phyloP scores from a whole-genome alignment of 2,888 invertebrate genomes.

The Pseudococcus viburni region DNA sequence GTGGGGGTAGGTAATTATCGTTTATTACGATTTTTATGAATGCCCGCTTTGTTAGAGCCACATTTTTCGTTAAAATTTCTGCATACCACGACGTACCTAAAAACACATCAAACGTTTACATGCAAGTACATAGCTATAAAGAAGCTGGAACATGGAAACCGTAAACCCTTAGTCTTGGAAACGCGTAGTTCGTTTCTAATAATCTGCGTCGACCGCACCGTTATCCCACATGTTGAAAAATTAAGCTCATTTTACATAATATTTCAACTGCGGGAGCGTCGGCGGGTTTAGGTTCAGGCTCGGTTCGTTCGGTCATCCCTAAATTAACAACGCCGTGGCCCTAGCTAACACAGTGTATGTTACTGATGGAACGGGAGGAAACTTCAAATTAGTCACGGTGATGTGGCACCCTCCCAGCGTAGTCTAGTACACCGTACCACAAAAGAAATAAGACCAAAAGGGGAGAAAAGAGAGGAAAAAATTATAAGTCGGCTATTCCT shows the following conservation, averaged over 20 bases:
- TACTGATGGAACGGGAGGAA: slow-evolving; percentile 53
- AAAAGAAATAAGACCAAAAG: not conserved
- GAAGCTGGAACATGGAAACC: not conserved
- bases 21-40: slow-evolving; percentile 26
- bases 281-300: not conserved
- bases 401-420: slow-evolving; percentile 51
- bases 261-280: not conserved
- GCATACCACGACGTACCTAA: not conserved
- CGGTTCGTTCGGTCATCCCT: not conserved
- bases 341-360: not conserved
- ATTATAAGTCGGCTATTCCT: slow-evolving; percentile 41
- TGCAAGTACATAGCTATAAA: not conserved
- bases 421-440: not conserved
- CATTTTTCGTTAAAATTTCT: not conserved
- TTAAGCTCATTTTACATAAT: slow-evolving; percentile 41
- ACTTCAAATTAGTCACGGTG: slow-evolving; percentile 65
- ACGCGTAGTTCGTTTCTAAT: not conserved
- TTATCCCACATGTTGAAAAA: slow-evolving; percentile 45
- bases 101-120: too few species aligned
- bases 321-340: not conserved
- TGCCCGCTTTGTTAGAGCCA: not conserved
- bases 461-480: slow-evolving; percentile 46
- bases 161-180: not conserved
- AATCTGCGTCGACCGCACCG: slow-evolving; percentile 1
- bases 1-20: not conserved